Base-by-base conservation (phyloP, 2,888 invertebrate species). In the Thereva nobilitata region DNA sequence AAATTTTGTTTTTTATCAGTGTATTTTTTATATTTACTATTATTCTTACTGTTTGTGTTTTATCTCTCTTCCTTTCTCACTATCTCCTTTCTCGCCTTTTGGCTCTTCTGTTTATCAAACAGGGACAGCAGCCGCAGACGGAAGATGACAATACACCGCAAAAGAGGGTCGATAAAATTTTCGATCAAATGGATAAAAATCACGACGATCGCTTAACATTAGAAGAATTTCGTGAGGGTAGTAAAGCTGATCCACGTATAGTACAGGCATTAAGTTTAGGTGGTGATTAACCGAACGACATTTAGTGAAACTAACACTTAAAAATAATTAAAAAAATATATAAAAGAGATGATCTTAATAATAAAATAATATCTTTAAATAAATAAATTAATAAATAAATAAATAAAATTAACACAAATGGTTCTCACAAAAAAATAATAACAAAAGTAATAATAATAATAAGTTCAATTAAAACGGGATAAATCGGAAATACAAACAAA, bases 151-250 rank as follows among this genome's bases (percentile, higher is more conserved):
- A 93, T 80, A 93, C 93, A 71, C 93, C 94, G 10, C 93, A 97
- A 81, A 96, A 96, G 80, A 87, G 97, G 78, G 97, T 97, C 71
- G 97, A 97, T 84, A 95, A 96, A 83, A 98, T 98, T 79, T 98
- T 98, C 84, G 95, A 95, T 82, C 96, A 97, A 80, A 95, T 97
- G 96, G 98, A 98, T 83, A 97, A 92, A 85, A 96, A 98, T 82
- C 95, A 97, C 83, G 97, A 97, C 82, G 96, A 97, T 83, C 89
- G 92, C 75, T 86, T 97, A 74, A 96, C 96, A 52, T 86, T 97
- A 74, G 97, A 97, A 77, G 96, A 97, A 82, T 96, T 96, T 84
- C 89, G 95, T 76, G 96, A 97, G 83, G 97, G 97, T 72, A 95
- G 96, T 83, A 97, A 98, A 84, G 96, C 96, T 66, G 97, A 98